Base-by-base conservation (phyloP, 2,888 invertebrate genomes). In the Tanytarsus gracilentus region DNA sequence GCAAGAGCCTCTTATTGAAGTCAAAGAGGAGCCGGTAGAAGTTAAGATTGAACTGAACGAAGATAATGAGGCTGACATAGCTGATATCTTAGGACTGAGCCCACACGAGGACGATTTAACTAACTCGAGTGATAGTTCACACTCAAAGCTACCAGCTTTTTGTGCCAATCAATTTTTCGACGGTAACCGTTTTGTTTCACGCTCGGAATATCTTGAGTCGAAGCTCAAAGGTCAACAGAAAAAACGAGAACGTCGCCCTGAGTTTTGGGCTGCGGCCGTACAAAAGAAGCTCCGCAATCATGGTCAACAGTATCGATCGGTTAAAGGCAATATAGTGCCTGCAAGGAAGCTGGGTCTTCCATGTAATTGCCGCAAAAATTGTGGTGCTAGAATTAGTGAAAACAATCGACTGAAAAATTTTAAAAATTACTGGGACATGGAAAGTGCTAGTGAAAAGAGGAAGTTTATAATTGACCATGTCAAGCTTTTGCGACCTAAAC, bases 391-490 rank as follows among this genome's bases (percentile, higher is more conserved):
- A 27, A 27, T 56, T 18, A 56, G 44, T 14, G 56, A 56, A 25
- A 56, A 30, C 21, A 56, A 56, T n/a, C 39, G 56, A 16, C 27
- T 26, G n/a, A 33, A 26, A 23, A 56, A 56, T 27, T 56, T 56
- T 21, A 39, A 26, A 23, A 25, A 40, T 8, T 56, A 56, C 26
- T 56, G 56, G 56, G 26, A 27, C 11, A 40, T 56, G 9, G 44
- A 44, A 33, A 23, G 33, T 27, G 44, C 23, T 8, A 36, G 11
- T 18, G 33, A 56, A 14, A 56, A 56, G 14, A 33, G 33, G 18
- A 56, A 56, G n/a, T 56, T 56, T 27, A 56, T 56, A 16, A 14
- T 40, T 9, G 27, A 56, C 26, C 56, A 56, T n/a, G 44, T 56
- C 18, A 40, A 25, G 16, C 40, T 56, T 2, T 40, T 33, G 14